Evolutionary conservation across 2,888 invertebrate species (phyloP).

Genomic region (Marasmarcha lunaedactyla): DNA sequence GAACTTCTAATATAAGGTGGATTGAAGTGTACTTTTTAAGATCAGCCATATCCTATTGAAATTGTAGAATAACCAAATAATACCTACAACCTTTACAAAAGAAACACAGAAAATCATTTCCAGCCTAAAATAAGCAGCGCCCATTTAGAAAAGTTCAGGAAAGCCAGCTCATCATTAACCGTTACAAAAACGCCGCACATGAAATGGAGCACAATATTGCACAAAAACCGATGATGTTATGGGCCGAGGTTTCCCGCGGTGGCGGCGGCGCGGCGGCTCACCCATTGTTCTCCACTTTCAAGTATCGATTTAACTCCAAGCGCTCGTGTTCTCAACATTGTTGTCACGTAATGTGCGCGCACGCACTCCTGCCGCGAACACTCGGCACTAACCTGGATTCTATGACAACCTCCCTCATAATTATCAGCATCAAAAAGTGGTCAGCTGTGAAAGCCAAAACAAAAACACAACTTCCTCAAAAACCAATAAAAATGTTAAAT

Average conservation of each 20-base stretch:
- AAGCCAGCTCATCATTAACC: conserved; percentile 2
- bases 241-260: conserved; percentile 39
- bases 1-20: no score
- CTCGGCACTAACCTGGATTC: conserved; percentile 5
- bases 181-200: conserved; percentile 11
- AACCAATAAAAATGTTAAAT: not conserved
- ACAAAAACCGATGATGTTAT: conserved; percentile 39
- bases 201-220: conserved; percentile 25
- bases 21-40: no score
- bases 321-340: conserved; percentile 57
- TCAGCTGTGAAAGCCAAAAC: not conserved
- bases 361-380: conserved; percentile 13
- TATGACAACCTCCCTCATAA: not conserved
- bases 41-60: no score
- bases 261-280: conserved; percentile 32
- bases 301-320: conserved; percentile 38
- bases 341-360: conserved; percentile 26
- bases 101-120: no score
- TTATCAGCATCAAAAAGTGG: not conserved
- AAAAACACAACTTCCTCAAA: not conserved
- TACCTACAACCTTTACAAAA: no score
- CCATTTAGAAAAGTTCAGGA: no score
- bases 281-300: conserved; percentile 60
- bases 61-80: no score
- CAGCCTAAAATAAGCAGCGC: no score